These are phyloP conservation scores for Myiopsitta monachus DNA, from an alignment of 2,113 vertebrate genomes.

Conservation along the genomic window DNA sequence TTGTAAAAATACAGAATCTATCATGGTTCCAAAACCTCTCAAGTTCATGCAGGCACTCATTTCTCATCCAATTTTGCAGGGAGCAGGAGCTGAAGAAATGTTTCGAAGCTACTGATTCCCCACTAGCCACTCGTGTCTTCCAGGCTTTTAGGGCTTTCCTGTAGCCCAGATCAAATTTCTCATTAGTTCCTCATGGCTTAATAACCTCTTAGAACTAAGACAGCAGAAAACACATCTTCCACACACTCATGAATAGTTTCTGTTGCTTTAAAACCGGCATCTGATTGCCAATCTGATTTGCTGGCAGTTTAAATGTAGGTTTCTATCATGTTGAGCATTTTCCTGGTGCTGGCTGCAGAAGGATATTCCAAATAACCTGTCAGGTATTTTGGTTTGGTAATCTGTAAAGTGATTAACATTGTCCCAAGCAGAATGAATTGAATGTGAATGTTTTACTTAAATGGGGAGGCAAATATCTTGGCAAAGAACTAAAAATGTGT, in stretches of 20 bases:
- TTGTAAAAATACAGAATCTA: not conserved
- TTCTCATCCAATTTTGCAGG: not conserved
- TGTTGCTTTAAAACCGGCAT: not conserved
- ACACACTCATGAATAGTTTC: not conserved
- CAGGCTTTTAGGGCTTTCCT: not conserved
- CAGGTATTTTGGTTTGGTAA: not conserved
- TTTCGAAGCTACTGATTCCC: not conserved
- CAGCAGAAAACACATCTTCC: not conserved
- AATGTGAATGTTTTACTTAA: not conserved
- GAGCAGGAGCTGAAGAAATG: not conserved
- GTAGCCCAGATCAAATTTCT: not conserved
- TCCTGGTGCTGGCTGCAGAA: not conserved
- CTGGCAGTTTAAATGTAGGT: not conserved
- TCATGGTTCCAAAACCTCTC: not conserved
- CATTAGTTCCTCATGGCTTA: not conserved
- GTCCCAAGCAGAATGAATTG: not conserved
- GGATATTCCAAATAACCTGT: not conserved
- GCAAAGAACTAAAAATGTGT: not conserved
- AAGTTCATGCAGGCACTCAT: not conserved
- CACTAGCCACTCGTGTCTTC: not conserved
- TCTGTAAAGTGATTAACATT: not conserved
- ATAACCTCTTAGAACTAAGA: not conserved
- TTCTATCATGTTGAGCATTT: conserved; percentile 17
- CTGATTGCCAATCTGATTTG: not conserved
- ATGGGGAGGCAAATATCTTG: not conserved